These are phyloP conservation scores for Caradrina clavipalpis DNA, from an alignment of 2,888 invertebrate genomes.

Conservation along the genomic window DNA sequence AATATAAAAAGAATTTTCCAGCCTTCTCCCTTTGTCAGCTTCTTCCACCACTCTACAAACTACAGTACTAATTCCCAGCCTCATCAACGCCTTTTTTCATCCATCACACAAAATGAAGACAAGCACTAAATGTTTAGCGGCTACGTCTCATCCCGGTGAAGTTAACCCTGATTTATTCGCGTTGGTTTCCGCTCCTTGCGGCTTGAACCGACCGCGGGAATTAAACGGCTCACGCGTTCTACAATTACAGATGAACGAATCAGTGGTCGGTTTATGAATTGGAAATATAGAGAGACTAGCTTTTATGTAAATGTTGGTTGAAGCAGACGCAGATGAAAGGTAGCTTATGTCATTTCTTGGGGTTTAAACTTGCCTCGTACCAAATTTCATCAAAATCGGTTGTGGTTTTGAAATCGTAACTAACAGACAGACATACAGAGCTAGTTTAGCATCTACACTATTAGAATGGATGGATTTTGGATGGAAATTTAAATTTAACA, in stretches of 20 bases:
- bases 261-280: background rate
- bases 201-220: slow-evolving; percentile 55
- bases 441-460: too few relatives aligned
- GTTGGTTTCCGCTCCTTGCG: slow-evolving; percentile 74
- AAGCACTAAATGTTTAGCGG: slow-evolving; percentile 58
- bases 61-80: background rate
- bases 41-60: background rate
- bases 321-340: too few relatives aligned
- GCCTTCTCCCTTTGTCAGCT: too few relatives aligned
- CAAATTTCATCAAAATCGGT: too few relatives aligned
- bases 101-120: background rate
- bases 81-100: background rate
- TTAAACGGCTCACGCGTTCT: slow-evolving; percentile 49
- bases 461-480: too few relatives aligned
- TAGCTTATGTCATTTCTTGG: too few relatives aligned
- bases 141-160: slow-evolving; percentile 71
- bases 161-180: slow-evolving; percentile 84
- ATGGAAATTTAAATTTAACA: too few relatives aligned
- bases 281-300: slow-evolving; percentile 5
- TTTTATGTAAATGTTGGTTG: too few relatives aligned
- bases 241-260: slow-evolving; percentile 26
- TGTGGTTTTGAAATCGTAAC: too few relatives aligned
- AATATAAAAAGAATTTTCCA: too few relatives aligned
- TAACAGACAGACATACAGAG: too few relatives aligned
- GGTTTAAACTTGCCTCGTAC: too few relatives aligned